These are phyloP conservation scores for Stichopus chloronotus DNA, from an alignment of 35 echinoderm and acorn worm genomes.

Conservation along the genomic window DNA sequence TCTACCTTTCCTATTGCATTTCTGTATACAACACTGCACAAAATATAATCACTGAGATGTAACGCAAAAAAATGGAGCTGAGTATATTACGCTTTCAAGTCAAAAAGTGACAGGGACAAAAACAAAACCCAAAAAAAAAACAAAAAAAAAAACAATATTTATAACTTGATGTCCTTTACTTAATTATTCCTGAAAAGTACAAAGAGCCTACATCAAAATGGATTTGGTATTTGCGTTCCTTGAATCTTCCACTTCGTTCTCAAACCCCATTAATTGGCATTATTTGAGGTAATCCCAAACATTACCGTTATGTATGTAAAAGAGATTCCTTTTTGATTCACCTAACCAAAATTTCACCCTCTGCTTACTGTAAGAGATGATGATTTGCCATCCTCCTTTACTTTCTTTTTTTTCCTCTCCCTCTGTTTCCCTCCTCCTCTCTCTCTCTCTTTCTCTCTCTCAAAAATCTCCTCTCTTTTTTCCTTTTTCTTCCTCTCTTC, in stretches of 20 bases:
- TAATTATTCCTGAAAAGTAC: slow-evolving; percentile 5
- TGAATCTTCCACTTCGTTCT: neutral
- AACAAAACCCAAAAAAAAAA: neutral
- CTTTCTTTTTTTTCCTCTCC: neutral
- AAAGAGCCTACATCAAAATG: neutral
- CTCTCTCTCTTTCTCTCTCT: neutral
- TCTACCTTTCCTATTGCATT: too few relatives aligned
- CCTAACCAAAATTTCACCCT: neutral
- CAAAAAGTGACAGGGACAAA: too few relatives aligned
- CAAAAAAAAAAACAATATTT: neutral
- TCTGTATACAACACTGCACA: too few relatives aligned
- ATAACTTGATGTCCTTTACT: neutral
- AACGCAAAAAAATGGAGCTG: too few relatives aligned
- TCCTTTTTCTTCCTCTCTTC: too few relatives aligned
- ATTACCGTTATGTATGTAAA: neutral
- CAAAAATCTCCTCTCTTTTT: too few relatives aligned
- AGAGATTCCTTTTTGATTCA: neutral
- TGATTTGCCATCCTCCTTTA: neutral
- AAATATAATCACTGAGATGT: too few relatives aligned
- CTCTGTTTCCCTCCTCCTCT: neutral
- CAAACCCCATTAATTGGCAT: neutral
- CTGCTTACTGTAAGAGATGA: neutral
- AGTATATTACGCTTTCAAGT: too few relatives aligned
- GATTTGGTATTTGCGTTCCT: neutral
- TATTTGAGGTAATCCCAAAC: neutral